Percentiles rank a stretch among this genome's conserved stretches.
Conservation (phyloP, 2,797 vertebrate species). For the Cheirogaleus major region DNA sequence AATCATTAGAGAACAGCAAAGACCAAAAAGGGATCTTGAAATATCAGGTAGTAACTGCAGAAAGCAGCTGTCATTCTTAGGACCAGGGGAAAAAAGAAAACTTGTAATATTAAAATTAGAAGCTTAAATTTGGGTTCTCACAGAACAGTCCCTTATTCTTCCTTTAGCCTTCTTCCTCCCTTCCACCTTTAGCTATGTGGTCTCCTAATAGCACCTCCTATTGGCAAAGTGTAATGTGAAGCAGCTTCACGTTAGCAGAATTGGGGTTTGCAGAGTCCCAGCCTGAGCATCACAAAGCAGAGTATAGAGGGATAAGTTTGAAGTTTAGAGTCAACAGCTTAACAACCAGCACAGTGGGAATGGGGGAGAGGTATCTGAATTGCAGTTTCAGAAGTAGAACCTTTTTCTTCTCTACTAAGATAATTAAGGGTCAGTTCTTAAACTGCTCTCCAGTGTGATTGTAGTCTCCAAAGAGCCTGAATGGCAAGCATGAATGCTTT, state of each 20-base stretch:
- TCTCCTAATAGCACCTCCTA: neutral
- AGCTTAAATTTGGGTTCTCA: neutral
- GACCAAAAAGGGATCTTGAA: neutral
- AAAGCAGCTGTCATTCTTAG: neutral
- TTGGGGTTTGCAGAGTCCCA: neutral
- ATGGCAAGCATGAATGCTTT: neutral
- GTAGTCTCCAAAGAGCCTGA: slow-evolving; percentile 25
- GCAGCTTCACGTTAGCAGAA: neutral
- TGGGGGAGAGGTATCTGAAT: neutral
- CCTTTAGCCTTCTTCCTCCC: neutral
- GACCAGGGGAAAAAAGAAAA: neutral
- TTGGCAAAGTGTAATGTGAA: neutral
- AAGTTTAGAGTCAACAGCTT: neutral
- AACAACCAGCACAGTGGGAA: neutral
- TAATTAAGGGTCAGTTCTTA: neutral
- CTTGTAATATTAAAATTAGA: neutral
- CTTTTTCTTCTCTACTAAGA: slow-evolving; percentile 29
- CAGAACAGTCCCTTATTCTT: neutral
- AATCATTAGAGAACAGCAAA: slow-evolving; percentile 1
- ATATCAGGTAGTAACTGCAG: neutral
- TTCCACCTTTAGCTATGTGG: neutral
- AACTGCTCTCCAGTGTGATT: slow-evolving; percentile 24
- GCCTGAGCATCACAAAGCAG: neutral
- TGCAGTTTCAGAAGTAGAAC: neutral
- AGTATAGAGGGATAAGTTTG: neutral